A percentile compares a stretch with the other conserved stretches of the same genome.
These are phyloP conservation scores for Manduca sexta DNA, from an alignment of 1,140 invertebrate species.

Conservation along the genomic window DNA sequence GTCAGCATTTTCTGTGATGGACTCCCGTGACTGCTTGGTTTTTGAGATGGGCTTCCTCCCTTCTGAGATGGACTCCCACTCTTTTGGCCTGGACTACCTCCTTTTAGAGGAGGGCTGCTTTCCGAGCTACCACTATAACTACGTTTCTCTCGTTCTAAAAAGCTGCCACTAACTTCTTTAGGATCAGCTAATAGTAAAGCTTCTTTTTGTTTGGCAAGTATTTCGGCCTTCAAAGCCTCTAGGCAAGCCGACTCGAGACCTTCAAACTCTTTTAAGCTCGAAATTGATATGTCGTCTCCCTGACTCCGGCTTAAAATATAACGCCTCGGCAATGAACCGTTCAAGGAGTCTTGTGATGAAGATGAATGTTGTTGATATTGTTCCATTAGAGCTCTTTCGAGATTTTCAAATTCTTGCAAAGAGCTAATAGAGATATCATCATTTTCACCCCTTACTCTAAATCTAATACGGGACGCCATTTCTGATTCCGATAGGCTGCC, in stretches of 20 bases:
- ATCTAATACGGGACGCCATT: constrained; percentile 83
- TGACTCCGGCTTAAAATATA: constrained; percentile 79
- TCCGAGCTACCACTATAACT: constrained; percentile 69
- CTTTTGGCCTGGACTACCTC: constrained; percentile 62
- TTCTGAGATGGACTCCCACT: constrained; percentile 68
- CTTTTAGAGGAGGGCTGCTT: constrained; percentile 68
- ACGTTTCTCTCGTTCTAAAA: constrained; percentile 70
- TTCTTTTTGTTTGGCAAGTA: constrained; percentile 89
- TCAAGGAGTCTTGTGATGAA: constrained; percentile 83
- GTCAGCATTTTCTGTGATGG: constrained; percentile 66
- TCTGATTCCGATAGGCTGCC: constrained; percentile 91
- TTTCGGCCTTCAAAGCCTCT: constrained; percentile 86
- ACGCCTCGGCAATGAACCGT: constrained; percentile 82
- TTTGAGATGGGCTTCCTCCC: constrained; percentile 64
- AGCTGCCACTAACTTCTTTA: constrained; percentile 74
- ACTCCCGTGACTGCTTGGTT: constrained; percentile 72
- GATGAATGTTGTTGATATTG: constrained; percentile 78
- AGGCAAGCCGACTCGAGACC: constrained; percentile 90
- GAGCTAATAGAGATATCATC: constrained; percentile 94
- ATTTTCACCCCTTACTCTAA: constrained; percentile 86
- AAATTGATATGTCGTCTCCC: constrained; percentile 92
- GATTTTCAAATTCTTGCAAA: constrained; percentile 93
- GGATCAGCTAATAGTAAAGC: constrained; percentile 79
- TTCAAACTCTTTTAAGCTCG: constrained; percentile 96
- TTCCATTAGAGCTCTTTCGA: constrained; percentile 84